Evolutionary conservation across 2,113 vertebrate genomes (phyloP).

Genomic region (Tenrec ecaudatus): DNA sequence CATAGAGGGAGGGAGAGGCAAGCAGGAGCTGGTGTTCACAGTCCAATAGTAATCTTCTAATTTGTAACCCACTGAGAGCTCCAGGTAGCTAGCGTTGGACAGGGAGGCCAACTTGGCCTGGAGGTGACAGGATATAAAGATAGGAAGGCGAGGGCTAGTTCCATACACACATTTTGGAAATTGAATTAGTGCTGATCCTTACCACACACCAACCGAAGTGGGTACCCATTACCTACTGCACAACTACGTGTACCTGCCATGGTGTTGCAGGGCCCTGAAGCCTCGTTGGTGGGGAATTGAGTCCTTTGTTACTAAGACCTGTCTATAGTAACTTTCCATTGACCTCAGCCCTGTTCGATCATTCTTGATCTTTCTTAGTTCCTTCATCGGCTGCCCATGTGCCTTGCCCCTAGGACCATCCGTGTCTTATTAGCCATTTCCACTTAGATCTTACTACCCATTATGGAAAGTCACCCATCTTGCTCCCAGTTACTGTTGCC

Average conservation of each 20-base stretch:
- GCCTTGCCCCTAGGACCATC: background rate
- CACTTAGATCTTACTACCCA: background rate
- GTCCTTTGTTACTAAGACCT: slow-evolving; percentile 10
- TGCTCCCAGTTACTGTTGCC: background rate
- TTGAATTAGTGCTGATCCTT: background rate
- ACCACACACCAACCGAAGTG: no score
- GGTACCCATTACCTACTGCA: background rate
- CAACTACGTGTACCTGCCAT: background rate
- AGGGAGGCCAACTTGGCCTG: background rate
- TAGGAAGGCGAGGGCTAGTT: background rate
- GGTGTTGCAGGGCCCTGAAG: background rate
- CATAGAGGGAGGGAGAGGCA: background rate
- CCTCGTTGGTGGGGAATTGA: background rate
- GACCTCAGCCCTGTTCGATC: background rate
- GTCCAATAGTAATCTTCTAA: background rate
- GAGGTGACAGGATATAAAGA: background rate
- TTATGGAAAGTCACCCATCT: background rate
- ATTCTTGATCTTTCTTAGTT: slow-evolving; percentile 25
- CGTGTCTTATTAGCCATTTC: background rate
- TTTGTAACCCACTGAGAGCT: background rate
- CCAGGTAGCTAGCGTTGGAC: background rate
- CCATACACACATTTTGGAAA: background rate
- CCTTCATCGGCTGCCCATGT: background rate
- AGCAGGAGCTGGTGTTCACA: background rate
- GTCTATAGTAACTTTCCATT: background rate